phyloP scores from a whole-genome alignment of 2,113 vertebrate species.

The Erinaceus europaeus region DNA sequence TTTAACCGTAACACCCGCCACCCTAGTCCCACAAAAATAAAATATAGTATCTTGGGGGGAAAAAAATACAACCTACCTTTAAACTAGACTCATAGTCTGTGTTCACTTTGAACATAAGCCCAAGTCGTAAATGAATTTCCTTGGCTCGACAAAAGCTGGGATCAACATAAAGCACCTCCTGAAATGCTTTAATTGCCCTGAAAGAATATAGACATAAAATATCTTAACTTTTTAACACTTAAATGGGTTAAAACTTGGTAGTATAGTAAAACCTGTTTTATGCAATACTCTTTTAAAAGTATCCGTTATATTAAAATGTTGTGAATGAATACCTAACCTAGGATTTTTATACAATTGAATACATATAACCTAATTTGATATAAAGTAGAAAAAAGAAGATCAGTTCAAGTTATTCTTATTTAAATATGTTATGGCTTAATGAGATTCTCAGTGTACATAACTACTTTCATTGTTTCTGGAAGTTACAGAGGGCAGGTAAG shows the following conservation, averaged over 20 bases:
- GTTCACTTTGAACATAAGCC: conserved; percentile 99
- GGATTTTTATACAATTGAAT: conserved; percentile 23
- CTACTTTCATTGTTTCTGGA: conserved; percentile 11
- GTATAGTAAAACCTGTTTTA: conserved; percentile 50
- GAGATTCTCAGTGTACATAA: conserved; percentile 27
- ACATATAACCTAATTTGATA: neutral
- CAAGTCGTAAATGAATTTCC: conserved; percentile 99
- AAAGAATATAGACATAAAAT: conserved; percentile 72
- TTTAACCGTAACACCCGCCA: conserved; percentile 13
- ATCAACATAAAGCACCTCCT: conserved; percentile 99
- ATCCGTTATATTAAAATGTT: conserved; percentile 27
- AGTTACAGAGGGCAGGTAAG: neutral
- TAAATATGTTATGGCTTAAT: conserved; percentile 34
- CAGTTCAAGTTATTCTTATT: conserved; percentile 24
- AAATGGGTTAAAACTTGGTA: conserved; percentile 46
- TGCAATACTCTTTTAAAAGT: conserved; percentile 46
- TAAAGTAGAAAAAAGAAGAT: neutral
- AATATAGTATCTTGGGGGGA: conserved; percentile 37
- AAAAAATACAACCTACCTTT: conserved; percentile 88
- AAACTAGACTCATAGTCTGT: conserved; percentile 98
- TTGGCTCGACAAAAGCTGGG: conserved; percentile 96
- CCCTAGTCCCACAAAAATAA: neutral
- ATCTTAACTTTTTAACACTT: conserved; percentile 22
- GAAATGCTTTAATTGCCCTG: conserved; percentile 99
- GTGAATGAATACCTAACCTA: neutral